Evolutionary conservation across 1,140 invertebrate species (phyloP).

Genomic region (Macrocentrus cingulum): DNA sequence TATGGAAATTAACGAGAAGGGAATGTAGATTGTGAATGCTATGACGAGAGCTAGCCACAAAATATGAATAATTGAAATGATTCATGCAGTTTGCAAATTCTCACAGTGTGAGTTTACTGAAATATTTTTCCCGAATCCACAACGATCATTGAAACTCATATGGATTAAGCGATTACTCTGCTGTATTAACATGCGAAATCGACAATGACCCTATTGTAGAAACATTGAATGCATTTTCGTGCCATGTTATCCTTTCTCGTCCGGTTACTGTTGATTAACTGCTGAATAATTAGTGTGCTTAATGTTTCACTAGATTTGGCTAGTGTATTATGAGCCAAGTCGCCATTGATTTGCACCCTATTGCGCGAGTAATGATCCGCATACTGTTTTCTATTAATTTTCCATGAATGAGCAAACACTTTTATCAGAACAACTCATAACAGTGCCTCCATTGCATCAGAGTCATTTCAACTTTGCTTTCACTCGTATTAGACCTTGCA

Average conservation of each 20-base stretch:
- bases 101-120: background rate
- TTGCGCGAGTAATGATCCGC: too few species aligned
- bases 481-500: background rate
- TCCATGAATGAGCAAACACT: too few species aligned
- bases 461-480: too few species aligned
- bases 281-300: too few species aligned
- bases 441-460: too few species aligned
- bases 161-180: background rate
- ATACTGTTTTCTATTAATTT: background rate
- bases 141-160: background rate
- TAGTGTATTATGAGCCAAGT: too few species aligned
- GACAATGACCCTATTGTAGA: conserved; percentile 1
- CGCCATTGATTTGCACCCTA: too few species aligned
- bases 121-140: too few species aligned
- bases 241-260: too few species aligned
- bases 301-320: background rate
- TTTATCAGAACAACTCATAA: too few species aligned
- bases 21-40: conserved; percentile 1
- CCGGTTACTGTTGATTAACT: too few species aligned
- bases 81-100: conserved; percentile 5
- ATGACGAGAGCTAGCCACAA: conserved; percentile 21
- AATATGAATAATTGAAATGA: conserved; percentile 22
- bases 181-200: background rate
- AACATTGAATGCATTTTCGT: background rate
- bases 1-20: conserved; percentile 21